phyloP scores from a whole-genome alignment of 2,888 invertebrate species.

The Theodoxus fluviatilis region DNA sequence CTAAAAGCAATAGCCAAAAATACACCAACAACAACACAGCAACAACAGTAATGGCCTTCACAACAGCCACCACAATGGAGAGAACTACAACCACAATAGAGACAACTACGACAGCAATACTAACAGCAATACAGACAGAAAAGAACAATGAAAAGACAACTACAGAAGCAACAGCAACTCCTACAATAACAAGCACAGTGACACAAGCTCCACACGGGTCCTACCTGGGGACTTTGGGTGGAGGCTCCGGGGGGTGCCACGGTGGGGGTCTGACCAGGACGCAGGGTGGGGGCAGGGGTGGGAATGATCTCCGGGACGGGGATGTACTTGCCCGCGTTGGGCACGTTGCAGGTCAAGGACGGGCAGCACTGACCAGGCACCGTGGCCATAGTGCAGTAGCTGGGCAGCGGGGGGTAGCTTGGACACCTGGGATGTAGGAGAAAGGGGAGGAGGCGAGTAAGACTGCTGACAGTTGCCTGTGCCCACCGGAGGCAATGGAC shows the following conservation, averaged over 20 bases:
- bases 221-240: constrained; percentile 32
- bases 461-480: too few species aligned
- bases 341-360: constrained; percentile 44
- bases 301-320: constrained; percentile 45
- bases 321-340: constrained; percentile 44
- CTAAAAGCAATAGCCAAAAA: too few species aligned
- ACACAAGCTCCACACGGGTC: not conserved
- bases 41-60: too few species aligned
- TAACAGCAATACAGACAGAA: not conserved
- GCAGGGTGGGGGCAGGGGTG: constrained; percentile 40
- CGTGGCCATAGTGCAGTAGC: constrained; percentile 41
- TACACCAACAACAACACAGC: not conserved
- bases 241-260: constrained; percentile 19
- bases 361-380: constrained; percentile 52
- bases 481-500: too few species aligned
- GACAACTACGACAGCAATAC: not conserved
- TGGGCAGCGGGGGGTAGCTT: constrained; percentile 43
- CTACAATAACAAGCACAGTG: not conserved
- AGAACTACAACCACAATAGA: not conserved
- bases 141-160: not conserved
- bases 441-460: not conserved
- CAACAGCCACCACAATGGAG: not conserved
- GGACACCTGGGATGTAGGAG: constrained; percentile 41
- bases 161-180: not conserved
- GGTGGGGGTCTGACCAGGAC: constrained; percentile 37